These are phyloP conservation scores for Phaenicophaeus curvirostris DNA, from an alignment of 2,797 vertebrate species.

Conservation along the genomic window DNA sequence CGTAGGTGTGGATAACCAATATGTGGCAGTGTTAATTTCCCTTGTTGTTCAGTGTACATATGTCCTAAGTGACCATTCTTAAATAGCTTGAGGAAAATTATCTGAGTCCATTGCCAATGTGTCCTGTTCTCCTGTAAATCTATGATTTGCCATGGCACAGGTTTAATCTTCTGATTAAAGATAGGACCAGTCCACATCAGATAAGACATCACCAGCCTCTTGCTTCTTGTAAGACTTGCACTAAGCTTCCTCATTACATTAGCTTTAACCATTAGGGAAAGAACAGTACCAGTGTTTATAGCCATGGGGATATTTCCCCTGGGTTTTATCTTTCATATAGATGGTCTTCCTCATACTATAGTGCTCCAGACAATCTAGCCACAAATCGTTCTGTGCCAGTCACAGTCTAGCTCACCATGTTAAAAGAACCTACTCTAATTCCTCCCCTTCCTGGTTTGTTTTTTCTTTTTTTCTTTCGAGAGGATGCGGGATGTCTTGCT, in stretches of 20 bases:
- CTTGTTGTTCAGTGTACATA: background rate
- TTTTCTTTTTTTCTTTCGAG: too few species aligned
- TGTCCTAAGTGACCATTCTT: background rate
- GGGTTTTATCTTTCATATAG: background rate
- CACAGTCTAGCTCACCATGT: background rate
- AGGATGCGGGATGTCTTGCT: accelerated
- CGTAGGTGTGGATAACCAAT: constrained; percentile 37
- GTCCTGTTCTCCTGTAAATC: background rate
- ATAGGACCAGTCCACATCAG: background rate
- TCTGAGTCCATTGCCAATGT: background rate
- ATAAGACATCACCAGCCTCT: background rate
- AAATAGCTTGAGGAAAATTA: constrained; percentile 16
- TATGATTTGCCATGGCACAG: constrained; percentile 14
- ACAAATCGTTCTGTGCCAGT: background rate
- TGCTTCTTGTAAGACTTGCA: background rate
- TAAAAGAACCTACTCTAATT: background rate
- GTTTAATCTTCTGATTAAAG: constrained; percentile 22
- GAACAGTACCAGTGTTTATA: background rate
- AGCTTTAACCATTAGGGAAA: background rate
- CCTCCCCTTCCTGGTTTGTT: accelerated
- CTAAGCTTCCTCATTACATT: background rate
- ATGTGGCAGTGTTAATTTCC: constrained; percentile 19
- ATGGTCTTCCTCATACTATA: background rate
- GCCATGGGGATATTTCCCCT: background rate
- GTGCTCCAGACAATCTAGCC: background rate